Evolutionary conservation across 1,140 invertebrate genomes (phyloP).

Genomic region (Neocloeon triangulifer): DNA sequence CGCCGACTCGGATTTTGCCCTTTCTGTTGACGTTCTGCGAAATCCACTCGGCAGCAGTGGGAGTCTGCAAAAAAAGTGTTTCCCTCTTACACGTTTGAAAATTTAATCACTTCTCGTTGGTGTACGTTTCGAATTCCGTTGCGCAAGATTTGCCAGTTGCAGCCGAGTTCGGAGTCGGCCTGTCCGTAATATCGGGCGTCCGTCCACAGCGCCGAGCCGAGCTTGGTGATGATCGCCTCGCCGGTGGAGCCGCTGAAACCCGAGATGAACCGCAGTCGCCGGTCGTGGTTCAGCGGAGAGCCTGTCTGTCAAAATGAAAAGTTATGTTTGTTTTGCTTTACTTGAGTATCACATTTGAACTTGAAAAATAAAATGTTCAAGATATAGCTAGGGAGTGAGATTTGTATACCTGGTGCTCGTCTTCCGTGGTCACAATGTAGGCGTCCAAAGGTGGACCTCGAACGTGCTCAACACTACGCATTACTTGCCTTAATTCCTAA

Average conservation of each 20-base stretch:
- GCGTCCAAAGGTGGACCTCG: constrained; percentile 41
- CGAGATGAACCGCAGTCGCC: constrained; percentile 55
- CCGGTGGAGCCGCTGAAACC: constrained; percentile 71
- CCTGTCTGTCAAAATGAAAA: constrained; percentile 23
- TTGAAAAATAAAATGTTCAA: background rate
- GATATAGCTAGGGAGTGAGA: background rate
- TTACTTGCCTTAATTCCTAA: constrained; percentile 33
- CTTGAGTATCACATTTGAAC: background rate
- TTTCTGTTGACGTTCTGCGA: too few relatives aligned
- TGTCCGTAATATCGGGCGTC: constrained; percentile 64
- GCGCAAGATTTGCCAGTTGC: constrained; percentile 62
- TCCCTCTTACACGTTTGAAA: background rate
- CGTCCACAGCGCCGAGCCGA: constrained; percentile 64
- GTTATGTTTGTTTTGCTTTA: background rate
- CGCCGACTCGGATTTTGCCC: too few relatives aligned
- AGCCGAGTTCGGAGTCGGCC: constrained; percentile 13
- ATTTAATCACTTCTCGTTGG: background rate
- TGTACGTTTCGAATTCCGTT: constrained; percentile 27
- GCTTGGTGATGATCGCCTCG: constrained; percentile 53
- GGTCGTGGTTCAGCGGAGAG: constrained; percentile 46
- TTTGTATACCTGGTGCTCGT: constrained; percentile 47
- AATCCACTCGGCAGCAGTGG: background rate
- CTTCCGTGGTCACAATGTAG: constrained; percentile 50
- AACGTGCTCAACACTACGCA: constrained; percentile 32
- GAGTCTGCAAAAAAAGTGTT: background rate